These are phyloP conservation scores for Nothobranchius furzeri DNA, from an alignment of 2,113 vertebrate genomes.

Conservation along the genomic window DNA sequence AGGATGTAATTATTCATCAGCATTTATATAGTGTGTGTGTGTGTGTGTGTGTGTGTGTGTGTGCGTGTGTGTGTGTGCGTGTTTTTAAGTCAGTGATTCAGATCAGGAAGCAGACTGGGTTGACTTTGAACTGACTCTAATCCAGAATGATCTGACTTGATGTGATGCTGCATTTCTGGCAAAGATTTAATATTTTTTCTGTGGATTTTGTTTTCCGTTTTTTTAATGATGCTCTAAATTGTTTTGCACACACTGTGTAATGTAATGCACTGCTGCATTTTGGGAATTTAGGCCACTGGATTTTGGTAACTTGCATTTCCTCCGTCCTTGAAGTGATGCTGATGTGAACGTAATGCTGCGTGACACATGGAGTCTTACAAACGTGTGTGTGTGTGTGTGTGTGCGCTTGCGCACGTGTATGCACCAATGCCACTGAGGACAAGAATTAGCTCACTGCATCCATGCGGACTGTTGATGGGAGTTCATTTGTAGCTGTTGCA, in stretches of 20 bases:
- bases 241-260: too few relatives aligned
- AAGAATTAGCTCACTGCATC: constrained; percentile 35
- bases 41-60: background rate
- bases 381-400: constrained; percentile 12
- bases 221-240: too few relatives aligned
- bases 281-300: constrained; percentile 8
- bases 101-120: background rate
- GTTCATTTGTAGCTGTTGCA: constrained; percentile 46
- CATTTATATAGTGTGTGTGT: background rate
- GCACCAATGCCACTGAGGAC: constrained; percentile 12
- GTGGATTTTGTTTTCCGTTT: background rate
- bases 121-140: constrained; percentile 4
- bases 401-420: background rate
- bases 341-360: constrained; percentile 46
- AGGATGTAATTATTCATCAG: background rate
- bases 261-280: background rate
- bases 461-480: constrained; percentile 35
- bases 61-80: too few relatives aligned
- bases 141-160: background rate
- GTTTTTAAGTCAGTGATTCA: constrained; percentile 8
- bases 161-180: background rate
- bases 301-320: constrained; percentile 23
- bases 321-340: constrained; percentile 33
- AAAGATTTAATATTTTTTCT: background rate
- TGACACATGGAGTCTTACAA: constrained; percentile 52